Percentiles rank a stretch among this genome's conserved stretches.
Evolutionary conservation across 2,888 invertebrate genomes (phyloP).

Genomic region (Polia nebulosa): DNA sequence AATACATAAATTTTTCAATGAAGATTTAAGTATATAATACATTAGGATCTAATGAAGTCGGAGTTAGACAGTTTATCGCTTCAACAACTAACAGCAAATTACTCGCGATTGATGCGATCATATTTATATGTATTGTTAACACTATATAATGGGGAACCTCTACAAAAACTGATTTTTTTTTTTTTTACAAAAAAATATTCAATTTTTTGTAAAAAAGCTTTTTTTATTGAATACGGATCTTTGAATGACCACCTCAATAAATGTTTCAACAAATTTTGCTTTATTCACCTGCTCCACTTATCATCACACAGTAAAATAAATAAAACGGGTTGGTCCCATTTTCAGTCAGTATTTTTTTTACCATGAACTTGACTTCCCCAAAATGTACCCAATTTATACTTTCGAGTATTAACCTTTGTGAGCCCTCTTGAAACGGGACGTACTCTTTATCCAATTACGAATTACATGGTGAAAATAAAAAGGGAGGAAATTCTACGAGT

Average conservation of each 20-base stretch:
- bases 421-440: constrained; percentile 48
- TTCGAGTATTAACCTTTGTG: constrained; percentile 47
- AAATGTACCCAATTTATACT: constrained; percentile 51
- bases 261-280: constrained; percentile 1
- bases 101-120: no score
- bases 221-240: background rate
- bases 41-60: no score
- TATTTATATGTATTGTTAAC: no score
- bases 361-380: constrained; percentile 30
- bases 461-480: constrained; percentile 53
- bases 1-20: no score
- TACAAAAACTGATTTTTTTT: no score
- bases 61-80: no score
- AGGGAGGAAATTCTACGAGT: constrained; percentile 34
- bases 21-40: no score
- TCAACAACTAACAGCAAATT: no score
- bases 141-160: no score
- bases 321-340: constrained; percentile 13
- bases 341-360: constrained; percentile 22
- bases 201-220: no score
- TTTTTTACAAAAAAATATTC: no score
- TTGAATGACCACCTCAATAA: background rate
- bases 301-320: background rate
- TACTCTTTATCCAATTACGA: constrained; percentile 59
- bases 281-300: constrained; percentile 1